These are phyloP conservation scores for Polymixis lichenea DNA, from an alignment of 2,888 invertebrate genomes.

Conservation along the genomic window DNA sequence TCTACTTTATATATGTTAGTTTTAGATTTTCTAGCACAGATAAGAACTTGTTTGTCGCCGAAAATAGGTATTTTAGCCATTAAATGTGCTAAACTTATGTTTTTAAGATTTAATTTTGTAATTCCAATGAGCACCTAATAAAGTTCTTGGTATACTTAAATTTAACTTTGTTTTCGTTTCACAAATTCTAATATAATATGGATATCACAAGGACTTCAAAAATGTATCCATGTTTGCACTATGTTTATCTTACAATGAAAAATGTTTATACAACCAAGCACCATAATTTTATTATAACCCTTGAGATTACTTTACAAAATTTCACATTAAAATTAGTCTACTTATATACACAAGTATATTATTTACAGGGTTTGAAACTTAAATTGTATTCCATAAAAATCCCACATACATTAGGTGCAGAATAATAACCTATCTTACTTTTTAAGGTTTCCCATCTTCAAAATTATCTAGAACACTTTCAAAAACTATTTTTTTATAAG, in stretches of 20 bases:
- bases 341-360: constrained; percentile 10
- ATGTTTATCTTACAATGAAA: not conserved
- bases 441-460: constrained; percentile 69
- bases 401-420: not conserved
- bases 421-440: constrained; percentile 26
- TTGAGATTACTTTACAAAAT: constrained; percentile 7
- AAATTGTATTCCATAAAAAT: not conserved
- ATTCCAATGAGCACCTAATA: constrained; percentile 20
- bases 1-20: not conserved
- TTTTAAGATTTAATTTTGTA: constrained; percentile 13
- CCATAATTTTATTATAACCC: constrained; percentile 11
- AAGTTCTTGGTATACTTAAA: not conserved
- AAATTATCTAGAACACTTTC: constrained; percentile 82
- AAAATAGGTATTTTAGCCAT: not conserved
- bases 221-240: not conserved
- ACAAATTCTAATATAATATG: not conserved
- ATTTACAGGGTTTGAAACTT: constrained; percentile 11
- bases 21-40: not conserved
- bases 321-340: not conserved
- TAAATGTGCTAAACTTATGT: constrained; percentile 7
- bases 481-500: constrained; percentile 69
- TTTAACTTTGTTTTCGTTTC: constrained; percentile 3
- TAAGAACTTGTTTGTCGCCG: not conserved
- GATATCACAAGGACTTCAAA: not conserved
- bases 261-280: constrained; percentile 32